Evolutionary conservation across 35 echinoderm and acorn worm genomes (phyloP).

Genomic region (Heliocidaris tuberculata): DNA sequence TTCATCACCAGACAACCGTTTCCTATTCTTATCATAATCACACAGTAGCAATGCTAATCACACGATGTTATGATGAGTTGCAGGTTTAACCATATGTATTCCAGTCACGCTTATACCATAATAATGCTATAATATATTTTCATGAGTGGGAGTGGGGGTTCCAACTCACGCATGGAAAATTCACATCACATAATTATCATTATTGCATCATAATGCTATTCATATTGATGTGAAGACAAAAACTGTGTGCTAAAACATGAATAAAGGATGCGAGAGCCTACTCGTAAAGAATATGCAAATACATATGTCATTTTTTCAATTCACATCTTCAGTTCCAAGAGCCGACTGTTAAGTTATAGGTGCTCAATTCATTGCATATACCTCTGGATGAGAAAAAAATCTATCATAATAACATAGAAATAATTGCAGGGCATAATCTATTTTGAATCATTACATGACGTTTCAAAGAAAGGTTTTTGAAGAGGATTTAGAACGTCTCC

Average conservation of each 20-base stretch:
- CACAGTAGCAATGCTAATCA: neutral
- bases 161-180: neutral
- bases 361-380: neutral
- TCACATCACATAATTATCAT: neutral
- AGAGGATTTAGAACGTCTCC: no score
- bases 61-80: neutral
- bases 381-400: no score
- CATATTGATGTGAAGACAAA: no score
- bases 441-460: no score
- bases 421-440: no score
- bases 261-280: neutral
- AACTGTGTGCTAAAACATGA: neutral
- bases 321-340: neutral
- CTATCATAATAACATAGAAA: neutral
- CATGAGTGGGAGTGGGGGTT: neutral
- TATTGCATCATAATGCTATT: no score
- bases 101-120: neutral
- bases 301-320: neutral
- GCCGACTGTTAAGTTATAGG: neutral
- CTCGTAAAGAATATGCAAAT: neutral
- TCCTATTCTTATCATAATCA: neutral
- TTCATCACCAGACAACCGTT: neutral
- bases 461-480: no score
- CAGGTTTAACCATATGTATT: neutral
- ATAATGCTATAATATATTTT: neutral